Evolutionary conservation across 2,797 vertebrate species (phyloP), one percentile per base, ranked within the genome.

Genomic region (Micropoecilia bifurca): DNA sequence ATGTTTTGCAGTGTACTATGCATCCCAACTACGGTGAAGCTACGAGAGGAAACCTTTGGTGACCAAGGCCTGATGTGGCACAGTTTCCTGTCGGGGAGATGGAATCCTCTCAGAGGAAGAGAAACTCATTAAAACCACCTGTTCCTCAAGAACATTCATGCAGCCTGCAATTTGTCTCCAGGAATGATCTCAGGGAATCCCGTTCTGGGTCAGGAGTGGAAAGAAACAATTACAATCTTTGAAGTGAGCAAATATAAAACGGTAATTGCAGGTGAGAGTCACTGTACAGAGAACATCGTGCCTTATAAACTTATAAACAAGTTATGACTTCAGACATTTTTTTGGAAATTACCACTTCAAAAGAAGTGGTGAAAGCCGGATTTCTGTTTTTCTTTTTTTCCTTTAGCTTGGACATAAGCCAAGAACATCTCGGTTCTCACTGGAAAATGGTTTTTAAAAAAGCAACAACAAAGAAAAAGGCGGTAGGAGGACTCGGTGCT

Each of bases 151-250:
- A 83, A 45, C 74, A 16, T 55, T 78, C 71, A 75, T 12, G 12
- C 39, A 91, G 80, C 82, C 89, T 92, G 78, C 90, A 91, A 91
- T 92, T 92, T 92, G 81, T 87, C 48, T 13, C 20, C 76, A 57
- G 12, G 50, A 68, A 68, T 13, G 20, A 41, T 41, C 36, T 41
- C 20, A 68, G 63, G 63, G 63, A 68, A 41, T 68, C 63, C 63
- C 20, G 9, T 13, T 39, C 20, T 22, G 36, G 63, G 63, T 68
- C 20, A 28, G 63, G 36, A 25, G 36, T 68, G 63, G 63, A 41
- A 68, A 68, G 36, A 36, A 36, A 20, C 33, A 36, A 41, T 41
- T 9, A 68, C 20, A 41, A 12, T 68, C 36, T 68, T 68, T 68
- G 63, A 68, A 68, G 36, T 41, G 20, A 41, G 63, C 18, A 41